Percentiles rank a stretch among this genome's conserved stretches.
Evolutionary conservation across 2,888 invertebrate genomes (phyloP).

Genomic region (Aphodius granarius): DNA sequence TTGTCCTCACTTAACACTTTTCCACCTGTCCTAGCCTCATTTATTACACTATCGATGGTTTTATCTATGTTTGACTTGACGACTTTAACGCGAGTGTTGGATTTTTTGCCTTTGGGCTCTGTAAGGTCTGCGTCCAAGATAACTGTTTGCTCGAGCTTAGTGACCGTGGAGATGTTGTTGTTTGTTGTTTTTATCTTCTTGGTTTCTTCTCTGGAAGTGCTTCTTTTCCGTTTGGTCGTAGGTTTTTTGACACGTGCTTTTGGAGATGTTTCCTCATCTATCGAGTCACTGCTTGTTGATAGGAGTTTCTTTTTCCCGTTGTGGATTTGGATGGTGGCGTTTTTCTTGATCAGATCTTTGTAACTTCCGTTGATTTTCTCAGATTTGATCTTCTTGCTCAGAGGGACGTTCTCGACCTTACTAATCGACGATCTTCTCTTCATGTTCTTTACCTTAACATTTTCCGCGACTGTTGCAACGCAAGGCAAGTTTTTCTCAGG

Average conservation of each 20-base stretch:
- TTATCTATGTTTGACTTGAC: slow-evolving; percentile 63
- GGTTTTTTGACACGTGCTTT: slow-evolving; percentile 24
- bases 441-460: slow-evolving; percentile 54
- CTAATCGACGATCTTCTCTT: slow-evolving; percentile 55
- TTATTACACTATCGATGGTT: slow-evolving; percentile 54
- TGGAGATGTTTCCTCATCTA: slow-evolving; percentile 28
- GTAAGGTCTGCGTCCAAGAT: slow-evolving; percentile 35
- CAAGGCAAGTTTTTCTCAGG: slow-evolving; percentile 38
- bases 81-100: slow-evolving; percentile 47
- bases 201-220: slow-evolving; percentile 33
- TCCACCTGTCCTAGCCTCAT: slow-evolving; percentile 40
- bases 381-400: slow-evolving; percentile 41
- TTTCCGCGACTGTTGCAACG: slow-evolving; percentile 51
- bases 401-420: slow-evolving; percentile 23
- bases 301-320: slow-evolving; percentile 54
- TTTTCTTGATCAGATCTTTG: slow-evolving; percentile 55
- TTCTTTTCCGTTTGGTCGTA: slow-evolving; percentile 55
- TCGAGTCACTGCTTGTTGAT: slow-evolving; percentile 2
- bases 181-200: slow-evolving; percentile 43
- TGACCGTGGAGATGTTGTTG: slow-evolving; percentile 36
- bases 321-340: slow-evolving; percentile 51
- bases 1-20: slow-evolving; percentile 10
- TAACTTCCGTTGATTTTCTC: slow-evolving; percentile 47
- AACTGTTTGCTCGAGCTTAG: slow-evolving; percentile 43
- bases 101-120: slow-evolving; percentile 34